These are phyloP conservation scores for Muscicapa comitata DNA, from an alignment of 2,797 vertebrate species.

Conservation along the genomic window DNA sequence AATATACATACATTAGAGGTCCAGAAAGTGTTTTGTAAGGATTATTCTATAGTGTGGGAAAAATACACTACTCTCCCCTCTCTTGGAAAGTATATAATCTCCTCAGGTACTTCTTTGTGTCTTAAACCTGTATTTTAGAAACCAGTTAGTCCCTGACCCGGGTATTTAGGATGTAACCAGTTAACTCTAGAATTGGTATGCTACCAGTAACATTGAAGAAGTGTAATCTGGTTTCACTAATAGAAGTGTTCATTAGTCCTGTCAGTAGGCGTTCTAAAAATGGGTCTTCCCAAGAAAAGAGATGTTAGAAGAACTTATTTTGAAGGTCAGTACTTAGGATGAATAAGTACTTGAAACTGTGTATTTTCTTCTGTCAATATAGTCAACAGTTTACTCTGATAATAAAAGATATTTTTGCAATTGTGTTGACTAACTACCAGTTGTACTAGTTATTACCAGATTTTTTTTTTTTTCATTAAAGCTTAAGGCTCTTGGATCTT, in stretches of 20 bases:
- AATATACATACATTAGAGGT: background rate
- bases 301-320: background rate
- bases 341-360: background rate
- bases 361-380: background rate
- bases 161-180: background rate
- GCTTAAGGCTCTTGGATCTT: background rate
- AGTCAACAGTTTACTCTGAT: constrained; percentile 22
- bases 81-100: background rate
- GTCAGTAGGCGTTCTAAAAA: constrained; percentile 26
- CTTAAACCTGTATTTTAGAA: background rate
- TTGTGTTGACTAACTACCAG: constrained; percentile 30
- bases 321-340: background rate
- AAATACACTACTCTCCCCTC: background rate
- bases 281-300: constrained; percentile 3
- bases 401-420: constrained; percentile 32
- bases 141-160: background rate
- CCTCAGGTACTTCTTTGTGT: background rate
- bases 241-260: background rate
- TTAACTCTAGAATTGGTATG: background rate
- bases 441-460: constrained; percentile 14
- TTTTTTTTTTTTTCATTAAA: constrained; percentile 3
- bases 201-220: background rate
- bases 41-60: background rate
- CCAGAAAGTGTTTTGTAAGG: background rate
- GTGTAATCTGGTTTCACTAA: background rate